Evolutionary conservation across 2,113 vertebrate genomes (phyloP).

Genomic region (Porphyrio hochstetteri): DNA sequence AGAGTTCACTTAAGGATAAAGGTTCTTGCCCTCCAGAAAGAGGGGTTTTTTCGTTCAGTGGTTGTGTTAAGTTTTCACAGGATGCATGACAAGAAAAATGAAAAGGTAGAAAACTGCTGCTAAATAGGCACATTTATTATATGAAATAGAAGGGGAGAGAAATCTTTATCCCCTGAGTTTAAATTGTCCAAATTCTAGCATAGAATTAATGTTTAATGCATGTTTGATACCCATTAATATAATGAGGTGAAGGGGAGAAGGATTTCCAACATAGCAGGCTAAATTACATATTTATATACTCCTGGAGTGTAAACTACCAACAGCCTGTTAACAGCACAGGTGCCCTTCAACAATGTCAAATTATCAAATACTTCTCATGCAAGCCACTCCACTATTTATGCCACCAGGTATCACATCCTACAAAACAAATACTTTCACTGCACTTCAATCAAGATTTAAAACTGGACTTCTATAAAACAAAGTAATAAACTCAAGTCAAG

Average conservation of each 20-base stretch:
- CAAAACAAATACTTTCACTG: not conserved
- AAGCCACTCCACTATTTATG: not conserved
- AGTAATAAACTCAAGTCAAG: not conserved
- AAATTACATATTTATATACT: not conserved
- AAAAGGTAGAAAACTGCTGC: not conserved
- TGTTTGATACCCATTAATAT: not conserved
- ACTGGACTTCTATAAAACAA: not conserved
- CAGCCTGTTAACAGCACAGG: not conserved
- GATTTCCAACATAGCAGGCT: not conserved
- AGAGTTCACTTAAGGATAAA: not conserved
- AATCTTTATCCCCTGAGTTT: not conserved
- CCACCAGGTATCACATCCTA: not conserved
- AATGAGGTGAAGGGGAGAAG: not conserved
- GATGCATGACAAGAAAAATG: not conserved
- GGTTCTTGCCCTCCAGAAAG: not conserved
- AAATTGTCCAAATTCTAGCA: not conserved
- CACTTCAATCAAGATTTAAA: not conserved
- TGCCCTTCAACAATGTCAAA: not conserved
- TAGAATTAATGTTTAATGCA: accelerated
- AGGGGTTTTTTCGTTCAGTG: not conserved
- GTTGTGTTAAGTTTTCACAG: not conserved
- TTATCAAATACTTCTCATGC: not conserved
- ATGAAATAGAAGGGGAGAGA: not conserved
- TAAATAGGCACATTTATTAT: not conserved
- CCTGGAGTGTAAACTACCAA: not conserved